A percentile compares a stretch with the other conserved stretches of the same genome.
These are phyloP conservation scores for Aspidiotus rigidus DNA, from an alignment of 2,888 invertebrate species.

Conservation along the genomic window DNA sequence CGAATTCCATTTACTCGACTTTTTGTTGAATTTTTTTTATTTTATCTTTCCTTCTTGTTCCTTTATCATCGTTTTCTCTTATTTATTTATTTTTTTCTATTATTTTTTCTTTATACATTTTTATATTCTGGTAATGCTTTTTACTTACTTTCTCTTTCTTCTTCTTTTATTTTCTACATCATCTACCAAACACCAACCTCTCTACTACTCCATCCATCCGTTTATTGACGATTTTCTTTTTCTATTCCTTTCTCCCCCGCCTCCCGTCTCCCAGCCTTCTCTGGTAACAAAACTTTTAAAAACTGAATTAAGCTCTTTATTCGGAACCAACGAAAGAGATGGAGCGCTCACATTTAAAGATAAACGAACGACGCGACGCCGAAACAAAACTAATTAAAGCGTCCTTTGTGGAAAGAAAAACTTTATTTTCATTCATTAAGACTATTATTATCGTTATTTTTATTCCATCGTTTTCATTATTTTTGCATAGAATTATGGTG, in stretches of 20 bases:
- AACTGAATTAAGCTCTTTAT: constrained; percentile 15
- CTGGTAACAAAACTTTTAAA: constrained; percentile 13
- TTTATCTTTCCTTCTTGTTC: neutral
- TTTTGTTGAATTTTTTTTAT: constrained; percentile 11
- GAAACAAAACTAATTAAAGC: constrained; percentile 15
- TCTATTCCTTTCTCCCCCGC: constrained; percentile 4
- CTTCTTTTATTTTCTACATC: neutral
- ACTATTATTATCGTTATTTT: neutral
- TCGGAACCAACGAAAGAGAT: neutral
- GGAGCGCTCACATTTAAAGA: constrained; percentile 11
- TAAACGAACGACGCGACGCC: constrained; percentile 7
- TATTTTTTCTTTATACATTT: neutral
- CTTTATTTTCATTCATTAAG: constrained; percentile 11
- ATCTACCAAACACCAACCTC: no score
- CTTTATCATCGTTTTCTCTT: neutral
- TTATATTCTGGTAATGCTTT: constrained; percentile 13
- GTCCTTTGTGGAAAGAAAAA: constrained; percentile 11
- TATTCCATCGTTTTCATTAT: constrained; percentile 2
- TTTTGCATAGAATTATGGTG: neutral
- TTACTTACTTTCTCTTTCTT: neutral
- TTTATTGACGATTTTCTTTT: neutral
- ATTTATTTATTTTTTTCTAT: neutral
- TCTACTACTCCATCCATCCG: neutral
- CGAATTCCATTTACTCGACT: constrained; percentile 19
- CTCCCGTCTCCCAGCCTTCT: neutral